phyloP scores from a whole-genome alignment of 1,140 invertebrate species.

The Eciton burchellii region DNA sequence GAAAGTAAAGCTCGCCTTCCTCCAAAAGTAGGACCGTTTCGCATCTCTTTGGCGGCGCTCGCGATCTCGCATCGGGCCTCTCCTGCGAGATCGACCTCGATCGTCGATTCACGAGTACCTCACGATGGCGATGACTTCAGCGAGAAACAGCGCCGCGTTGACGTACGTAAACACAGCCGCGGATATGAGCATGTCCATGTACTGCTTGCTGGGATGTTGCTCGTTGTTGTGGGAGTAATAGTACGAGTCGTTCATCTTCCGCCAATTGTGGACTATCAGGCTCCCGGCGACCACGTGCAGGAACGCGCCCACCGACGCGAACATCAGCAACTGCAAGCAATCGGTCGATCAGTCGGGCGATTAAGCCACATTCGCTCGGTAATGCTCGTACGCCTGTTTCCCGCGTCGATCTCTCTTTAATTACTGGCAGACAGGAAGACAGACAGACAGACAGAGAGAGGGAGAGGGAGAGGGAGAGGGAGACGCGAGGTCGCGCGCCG shows the following conservation, averaged over 20 bases:
- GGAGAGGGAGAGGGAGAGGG: too few species aligned
- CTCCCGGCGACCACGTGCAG: constrained; percentile 88
- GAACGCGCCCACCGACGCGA: constrained; percentile 87
- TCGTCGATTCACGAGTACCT: constrained; percentile 72
- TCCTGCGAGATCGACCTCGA: background rate
- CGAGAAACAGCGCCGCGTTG: constrained; percentile 85
- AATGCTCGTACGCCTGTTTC: too few species aligned
- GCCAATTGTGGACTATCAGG: constrained; percentile 88
- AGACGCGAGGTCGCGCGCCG: too few species aligned
- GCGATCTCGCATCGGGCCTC: background rate
- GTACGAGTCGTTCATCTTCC: constrained; percentile 77
- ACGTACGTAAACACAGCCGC: constrained; percentile 86
- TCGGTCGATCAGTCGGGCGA: constrained; percentile 28
- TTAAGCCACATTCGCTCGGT: constrained; percentile 29
- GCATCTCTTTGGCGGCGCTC: constrained; percentile 20
- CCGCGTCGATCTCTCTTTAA: too few species aligned
- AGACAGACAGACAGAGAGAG: too few species aligned
- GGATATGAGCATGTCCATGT: constrained; percentile 87
- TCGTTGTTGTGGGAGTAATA: constrained; percentile 84
- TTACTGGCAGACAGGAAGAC: too few species aligned
- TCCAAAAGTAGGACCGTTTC: background rate
- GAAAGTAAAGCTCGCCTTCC: too few species aligned
- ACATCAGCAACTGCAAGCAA: constrained; percentile 87
- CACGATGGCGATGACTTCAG: constrained; percentile 86
- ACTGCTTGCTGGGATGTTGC: constrained; percentile 86